Evolutionary conservation across 2,888 invertebrate species (phyloP).

Genomic region (Aleiodes leptofemur): DNA sequence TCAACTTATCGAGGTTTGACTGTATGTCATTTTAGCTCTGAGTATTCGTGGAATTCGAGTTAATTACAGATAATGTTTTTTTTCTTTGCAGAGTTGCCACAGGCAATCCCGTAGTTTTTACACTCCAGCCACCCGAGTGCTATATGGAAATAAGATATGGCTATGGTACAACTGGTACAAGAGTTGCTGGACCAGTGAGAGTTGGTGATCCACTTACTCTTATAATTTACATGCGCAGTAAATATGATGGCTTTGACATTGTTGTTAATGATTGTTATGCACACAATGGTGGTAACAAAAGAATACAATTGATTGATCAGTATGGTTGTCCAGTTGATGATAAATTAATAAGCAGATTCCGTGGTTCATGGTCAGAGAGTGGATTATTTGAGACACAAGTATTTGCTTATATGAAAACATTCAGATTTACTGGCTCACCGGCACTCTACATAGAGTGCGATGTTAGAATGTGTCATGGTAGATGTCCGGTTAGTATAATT

Average conservation of each 20-base stretch:
- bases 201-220: slow-evolving; percentile 95
- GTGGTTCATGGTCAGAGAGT: slow-evolving; percentile 94
- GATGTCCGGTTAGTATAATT: slow-evolving; percentile 87
- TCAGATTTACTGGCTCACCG: slow-evolving; percentile 94
- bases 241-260: slow-evolving; percentile 96
- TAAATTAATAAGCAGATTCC: slow-evolving; percentile 92
- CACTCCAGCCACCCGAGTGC: slow-evolving; percentile 94
- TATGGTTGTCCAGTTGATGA: slow-evolving; percentile 96
- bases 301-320: slow-evolving; percentile 94
- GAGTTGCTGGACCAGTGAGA: slow-evolving; percentile 91
- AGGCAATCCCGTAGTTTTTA: slow-evolving; percentile 95
- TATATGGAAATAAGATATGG: slow-evolving; percentile 97
- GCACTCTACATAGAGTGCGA: slow-evolving; percentile 96
- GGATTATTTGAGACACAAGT: slow-evolving; percentile 95
- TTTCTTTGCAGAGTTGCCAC: slow-evolving; percentile 87
- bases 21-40: too few relatives aligned
- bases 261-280: slow-evolving; percentile 96
- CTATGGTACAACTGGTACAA: slow-evolving; percentile 89
- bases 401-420: slow-evolving; percentile 96
- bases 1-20: too few relatives aligned
- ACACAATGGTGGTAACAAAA: slow-evolving; percentile 94
- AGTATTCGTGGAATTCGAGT: too few relatives aligned
- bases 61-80: too few relatives aligned
- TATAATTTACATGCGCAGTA: slow-evolving; percentile 95
- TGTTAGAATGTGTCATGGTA: slow-evolving; percentile 95